Percentiles rank a stretch among this genome's conserved stretches.
phyloP scores from a whole-genome alignment of 2,888 invertebrate species.

The Ectemnius cavifrons region DNA sequence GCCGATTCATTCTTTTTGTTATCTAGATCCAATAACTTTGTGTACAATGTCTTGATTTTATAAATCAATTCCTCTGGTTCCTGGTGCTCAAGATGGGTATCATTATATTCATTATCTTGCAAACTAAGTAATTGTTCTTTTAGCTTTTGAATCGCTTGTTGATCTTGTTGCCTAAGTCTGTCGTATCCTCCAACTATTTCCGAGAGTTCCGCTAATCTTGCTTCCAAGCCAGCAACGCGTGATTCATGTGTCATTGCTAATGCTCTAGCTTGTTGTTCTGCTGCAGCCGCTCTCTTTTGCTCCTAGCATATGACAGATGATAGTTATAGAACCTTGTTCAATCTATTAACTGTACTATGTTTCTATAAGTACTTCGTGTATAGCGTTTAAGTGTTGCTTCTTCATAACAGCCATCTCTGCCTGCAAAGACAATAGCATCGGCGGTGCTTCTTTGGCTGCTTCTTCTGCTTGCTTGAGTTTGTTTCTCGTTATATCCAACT shows the following conservation, averaged over 20 bases:
- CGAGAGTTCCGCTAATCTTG: conserved; percentile 88
- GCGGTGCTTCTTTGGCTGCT: conserved; percentile 82
- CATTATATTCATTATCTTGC: conserved; percentile 65
- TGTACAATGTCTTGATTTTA: conserved; percentile 78
- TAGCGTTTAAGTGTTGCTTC: conserved; percentile 85
- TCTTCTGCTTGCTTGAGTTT: conserved; percentile 84
- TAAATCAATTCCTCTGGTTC: conserved; percentile 74
- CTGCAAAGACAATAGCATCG: conserved; percentile 84
- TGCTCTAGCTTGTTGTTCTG: conserved; percentile 85
- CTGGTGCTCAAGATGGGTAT: conserved; percentile 51
- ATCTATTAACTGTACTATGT: conserved; percentile 1
- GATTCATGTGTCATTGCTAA: conserved; percentile 87
- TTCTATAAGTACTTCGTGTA: conserved; percentile 80
- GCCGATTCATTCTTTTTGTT: conserved; percentile 76
- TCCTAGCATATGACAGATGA: conserved; percentile 79
- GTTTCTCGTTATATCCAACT: conserved; percentile 83
- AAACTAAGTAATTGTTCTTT: conserved; percentile 78
- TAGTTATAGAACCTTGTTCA: background rate
- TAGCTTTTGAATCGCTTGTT: conserved; percentile 85
- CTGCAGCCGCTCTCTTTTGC: conserved; percentile 85
- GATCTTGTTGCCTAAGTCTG: conserved; percentile 85
- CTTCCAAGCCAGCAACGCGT: conserved; percentile 87
- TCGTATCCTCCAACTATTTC: conserved; percentile 89
- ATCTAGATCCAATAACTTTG: conserved; percentile 75
- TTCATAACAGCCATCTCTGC: conserved; percentile 86